Evolutionary conservation across 2,797 vertebrate genomes (phyloP).

Genomic region (Eospalax fontanierii): DNA sequence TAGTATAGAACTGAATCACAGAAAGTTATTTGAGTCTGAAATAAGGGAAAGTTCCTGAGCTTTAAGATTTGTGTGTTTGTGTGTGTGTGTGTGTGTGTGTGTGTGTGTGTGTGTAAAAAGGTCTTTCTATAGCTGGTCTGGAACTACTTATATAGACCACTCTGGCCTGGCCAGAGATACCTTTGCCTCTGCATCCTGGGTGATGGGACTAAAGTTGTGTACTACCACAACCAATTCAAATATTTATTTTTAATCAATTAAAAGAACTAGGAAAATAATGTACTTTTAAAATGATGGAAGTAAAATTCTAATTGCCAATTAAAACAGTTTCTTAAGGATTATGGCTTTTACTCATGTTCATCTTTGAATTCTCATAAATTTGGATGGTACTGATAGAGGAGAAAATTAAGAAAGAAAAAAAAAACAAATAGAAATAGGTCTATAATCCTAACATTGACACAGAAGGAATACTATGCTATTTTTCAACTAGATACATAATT

Average conservation of each 20-base stretch:
- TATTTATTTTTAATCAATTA: neutral
- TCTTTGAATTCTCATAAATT: neutral
- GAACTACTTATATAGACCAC: too few species aligned
- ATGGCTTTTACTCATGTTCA: neutral
- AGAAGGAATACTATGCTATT: neutral
- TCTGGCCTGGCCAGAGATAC: too few species aligned
- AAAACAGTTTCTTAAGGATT: neutral
- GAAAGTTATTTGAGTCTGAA: too few species aligned
- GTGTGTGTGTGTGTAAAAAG: too few species aligned
- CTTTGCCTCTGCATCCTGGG: too few species aligned
- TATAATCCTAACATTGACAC: neutral
- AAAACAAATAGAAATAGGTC: neutral
- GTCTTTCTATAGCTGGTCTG: too few species aligned
- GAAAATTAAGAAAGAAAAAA: neutral
- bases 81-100: too few species aligned
- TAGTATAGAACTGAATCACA: neutral
- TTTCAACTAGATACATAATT: neutral
- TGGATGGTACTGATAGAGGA: neutral
- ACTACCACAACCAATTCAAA: neutral
- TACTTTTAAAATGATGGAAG: neutral
- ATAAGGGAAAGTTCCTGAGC: too few species aligned
- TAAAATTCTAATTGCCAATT: neutral
- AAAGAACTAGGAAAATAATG: conserved; percentile 10
- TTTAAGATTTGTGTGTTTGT: too few species aligned
- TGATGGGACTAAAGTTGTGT: too few species aligned